Conservation (phyloP, 2,888 invertebrate genomes). For the Pherbina coryleti region DNA sequence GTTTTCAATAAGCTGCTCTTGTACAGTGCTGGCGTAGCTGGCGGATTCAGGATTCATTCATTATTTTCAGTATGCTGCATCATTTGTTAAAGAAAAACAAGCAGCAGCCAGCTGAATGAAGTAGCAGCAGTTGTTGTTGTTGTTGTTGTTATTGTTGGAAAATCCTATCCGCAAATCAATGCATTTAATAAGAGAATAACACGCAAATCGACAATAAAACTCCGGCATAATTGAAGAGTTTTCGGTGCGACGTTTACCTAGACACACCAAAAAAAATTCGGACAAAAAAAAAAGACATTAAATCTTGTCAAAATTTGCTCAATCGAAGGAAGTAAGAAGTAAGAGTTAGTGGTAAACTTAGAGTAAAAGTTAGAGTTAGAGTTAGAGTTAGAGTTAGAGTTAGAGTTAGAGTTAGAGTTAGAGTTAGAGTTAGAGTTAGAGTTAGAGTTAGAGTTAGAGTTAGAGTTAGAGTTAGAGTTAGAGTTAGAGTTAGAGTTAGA, state of each 20-base stretch:
- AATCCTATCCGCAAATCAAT: conserved; percentile 45
- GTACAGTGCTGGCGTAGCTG: conserved; percentile 6
- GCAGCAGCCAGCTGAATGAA: neutral
- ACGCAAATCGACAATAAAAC: conserved; percentile 64
- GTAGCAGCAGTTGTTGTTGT: conserved; percentile 17
- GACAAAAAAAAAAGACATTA: no score
- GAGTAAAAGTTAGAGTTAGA: no score
- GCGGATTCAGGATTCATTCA: conserved; percentile 55
- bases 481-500: no score
- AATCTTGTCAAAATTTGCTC: no score
- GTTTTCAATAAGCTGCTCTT: conserved; percentile 54
- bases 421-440: no score
- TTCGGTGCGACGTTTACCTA: conserved; percentile 24
- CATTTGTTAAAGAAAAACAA: conserved; percentile 55
- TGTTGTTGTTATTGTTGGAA: conserved; percentile 40
- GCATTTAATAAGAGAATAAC: conserved; percentile 57
- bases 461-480: no score
- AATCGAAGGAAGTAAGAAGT: no score
- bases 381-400: no score
- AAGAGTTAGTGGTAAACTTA: no score
- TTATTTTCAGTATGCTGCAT: conserved; percentile 48
- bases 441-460: no score
- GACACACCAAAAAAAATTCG: neutral
- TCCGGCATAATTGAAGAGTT: conserved; percentile 53
- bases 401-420: no score